Evolutionary conservation across 2,797 vertebrate genomes (phyloP), one percentile per base, ranked within the genome.

Genomic region (Thaleichthys pacificus): DNA sequence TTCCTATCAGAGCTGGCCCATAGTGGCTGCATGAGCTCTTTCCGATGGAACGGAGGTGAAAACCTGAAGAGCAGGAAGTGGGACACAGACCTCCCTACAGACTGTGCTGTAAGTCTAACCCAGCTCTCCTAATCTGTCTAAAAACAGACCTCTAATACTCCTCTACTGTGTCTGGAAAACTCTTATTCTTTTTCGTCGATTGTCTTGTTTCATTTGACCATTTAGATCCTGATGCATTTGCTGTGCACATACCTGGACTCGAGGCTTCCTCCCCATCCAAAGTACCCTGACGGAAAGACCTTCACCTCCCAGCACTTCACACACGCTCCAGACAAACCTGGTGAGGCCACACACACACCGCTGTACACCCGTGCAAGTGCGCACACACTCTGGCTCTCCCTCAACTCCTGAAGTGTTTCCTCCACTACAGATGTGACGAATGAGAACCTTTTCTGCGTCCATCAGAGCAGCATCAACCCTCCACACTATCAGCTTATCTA

Each of bases 11-110:
- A 99, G 73, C 90, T 99, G 47, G 97, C 97, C 15, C 96, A 98
- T 75, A 98, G 98, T 0, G 98, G 97, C 5, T 99, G 97, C 82
- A 99, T 99, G 97, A 99, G 98, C 81, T 97, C 97, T 0, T 99
- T 98, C 81, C 89, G 96, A 0, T 99, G 98, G 98, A 98, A 97
- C 1, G 89, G 92, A 57, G 97, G 98, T 3, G 98, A 96, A 0
- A 95, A 97, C 58, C 90, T 97, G 85, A 98, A 96, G 89, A 95
- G 93, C 76, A 92, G 97, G 7, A 99, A 96, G 79, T 99, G 98
- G 98, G 97, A 99, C 80, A 97, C 96, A 0, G 97, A 99, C 81
- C 89, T 99, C n/a, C 97, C 97, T 42, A 96, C 96, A 0, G 98
- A 99, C 80, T 97, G 94, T 57, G 94, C 95, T 15, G 97, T 99